phyloP scores from a whole-genome alignment of 1,140 invertebrate genomes.

The Paralvinella palmiformis region DNA sequence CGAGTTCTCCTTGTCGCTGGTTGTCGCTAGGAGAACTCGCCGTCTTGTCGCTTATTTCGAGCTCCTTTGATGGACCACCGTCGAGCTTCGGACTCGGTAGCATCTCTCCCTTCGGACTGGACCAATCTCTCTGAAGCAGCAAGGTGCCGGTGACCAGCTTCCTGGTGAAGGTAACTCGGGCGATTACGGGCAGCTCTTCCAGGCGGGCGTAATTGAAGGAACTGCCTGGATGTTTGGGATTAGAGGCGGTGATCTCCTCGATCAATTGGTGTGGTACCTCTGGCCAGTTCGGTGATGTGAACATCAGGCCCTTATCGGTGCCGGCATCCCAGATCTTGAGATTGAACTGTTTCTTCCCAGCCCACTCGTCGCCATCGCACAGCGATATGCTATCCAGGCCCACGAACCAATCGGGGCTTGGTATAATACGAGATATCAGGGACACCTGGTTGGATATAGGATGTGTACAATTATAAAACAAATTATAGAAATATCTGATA shows the following conservation, averaged over 20 bases:
- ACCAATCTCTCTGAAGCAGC: no score
- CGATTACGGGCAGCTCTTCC: slow-evolving; percentile 6
- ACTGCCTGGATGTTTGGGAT: slow-evolving; percentile 10
- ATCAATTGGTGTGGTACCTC: slow-evolving; percentile 7
- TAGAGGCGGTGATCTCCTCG: neutral
- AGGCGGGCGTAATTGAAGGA: slow-evolving; percentile 12
- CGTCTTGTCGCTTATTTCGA: neutral
- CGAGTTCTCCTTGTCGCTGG: neutral
- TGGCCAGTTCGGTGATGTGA: slow-evolving; percentile 16
- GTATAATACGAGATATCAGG: slow-evolving; percentile 8
- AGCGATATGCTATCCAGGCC: slow-evolving; percentile 14
- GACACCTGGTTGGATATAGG: slow-evolving; percentile 2
- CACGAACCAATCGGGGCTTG: slow-evolving; percentile 18
- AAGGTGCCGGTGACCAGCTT: no score
- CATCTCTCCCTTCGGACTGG: no score
- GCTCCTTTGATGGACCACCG: neutral
- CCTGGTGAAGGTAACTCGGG: slow-evolving; percentile 3
- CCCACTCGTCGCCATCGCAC: slow-evolving; percentile 7
- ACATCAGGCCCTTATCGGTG: slow-evolving; percentile 13
- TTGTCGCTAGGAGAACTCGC: neutral
- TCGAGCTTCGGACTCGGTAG: no score
- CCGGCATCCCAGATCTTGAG: slow-evolving; percentile 11
- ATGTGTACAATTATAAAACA: slow-evolving; percentile 2
- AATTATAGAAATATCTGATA: neutral
- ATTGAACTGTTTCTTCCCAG: neutral